Evolutionary conservation across 2,888 invertebrate genomes (phyloP).

Genomic region (Lycocerus yunnanus): DNA sequence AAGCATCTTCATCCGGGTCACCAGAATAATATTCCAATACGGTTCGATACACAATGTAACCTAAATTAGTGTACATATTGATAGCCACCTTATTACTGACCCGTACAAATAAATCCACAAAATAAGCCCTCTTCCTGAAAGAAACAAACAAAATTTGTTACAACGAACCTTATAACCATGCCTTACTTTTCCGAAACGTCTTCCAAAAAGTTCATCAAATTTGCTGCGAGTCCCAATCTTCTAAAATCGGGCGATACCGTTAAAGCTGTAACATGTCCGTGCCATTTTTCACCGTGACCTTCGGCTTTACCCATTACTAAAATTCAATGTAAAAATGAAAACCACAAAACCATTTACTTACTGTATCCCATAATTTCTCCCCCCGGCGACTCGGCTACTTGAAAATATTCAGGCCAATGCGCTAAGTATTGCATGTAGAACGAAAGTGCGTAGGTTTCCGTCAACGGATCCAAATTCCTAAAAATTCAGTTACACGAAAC

Average conservation of each 20-base stretch:
- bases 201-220: constrained; percentile 92
- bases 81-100: constrained; percentile 97
- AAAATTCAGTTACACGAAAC: constrained; percentile 37
- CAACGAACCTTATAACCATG: not conserved
- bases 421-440: constrained; percentile 98
- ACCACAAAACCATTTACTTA: constrained; percentile 58
- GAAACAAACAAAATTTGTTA: not conserved
- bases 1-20: constrained; percentile 98
- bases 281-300: constrained; percentile 95
- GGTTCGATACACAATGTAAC: constrained; percentile 94
- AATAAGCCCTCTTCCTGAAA: constrained; percentile 91
- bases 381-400: constrained; percentile 93
- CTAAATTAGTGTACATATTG: constrained; percentile 94
- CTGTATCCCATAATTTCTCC: constrained; percentile 99
- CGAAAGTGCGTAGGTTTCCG: constrained; percentile 93
- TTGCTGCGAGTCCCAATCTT: constrained; percentile 88
- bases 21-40: constrained; percentile 98
- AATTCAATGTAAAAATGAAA: not conserved
- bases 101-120: constrained; percentile 97
- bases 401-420: constrained; percentile 99
- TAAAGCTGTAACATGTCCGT: constrained; percentile 98
- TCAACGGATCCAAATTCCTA: constrained; percentile 95
- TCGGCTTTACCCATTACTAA: constrained; percentile 99
- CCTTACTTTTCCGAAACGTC: constrained; percentile 90
- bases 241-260: constrained; percentile 95